These are phyloP conservation scores for Hormaphis cornu DNA, from an alignment of 1,140 invertebrate species.

Conservation along the genomic window DNA sequence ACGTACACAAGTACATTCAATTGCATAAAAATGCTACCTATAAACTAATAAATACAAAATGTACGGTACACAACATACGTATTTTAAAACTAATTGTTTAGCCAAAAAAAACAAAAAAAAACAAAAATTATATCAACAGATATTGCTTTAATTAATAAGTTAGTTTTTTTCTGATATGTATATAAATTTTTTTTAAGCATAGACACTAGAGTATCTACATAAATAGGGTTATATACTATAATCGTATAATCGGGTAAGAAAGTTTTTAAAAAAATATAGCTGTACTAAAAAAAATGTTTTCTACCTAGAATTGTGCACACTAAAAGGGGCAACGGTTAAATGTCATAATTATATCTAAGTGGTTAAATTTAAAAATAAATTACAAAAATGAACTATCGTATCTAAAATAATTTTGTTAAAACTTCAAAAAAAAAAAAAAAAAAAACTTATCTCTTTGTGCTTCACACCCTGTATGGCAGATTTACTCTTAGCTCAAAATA, in stretches of 20 bases:
- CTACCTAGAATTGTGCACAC: not conserved
- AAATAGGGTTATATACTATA: not conserved
- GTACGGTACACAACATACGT: not conserved
- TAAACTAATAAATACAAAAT: not conserved
- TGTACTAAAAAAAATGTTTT: not conserved
- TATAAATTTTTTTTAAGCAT: conserved; percentile 2
- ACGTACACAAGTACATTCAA: not conserved
- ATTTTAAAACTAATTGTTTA: not conserved
- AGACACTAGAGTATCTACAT: not conserved
- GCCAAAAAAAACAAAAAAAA: too few species aligned
- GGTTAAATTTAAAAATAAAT: not conserved
- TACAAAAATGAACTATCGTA: not conserved
- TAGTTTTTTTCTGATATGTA: conserved; percentile 17
- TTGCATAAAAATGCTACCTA: not conserved
- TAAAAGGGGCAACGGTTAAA: too few species aligned
- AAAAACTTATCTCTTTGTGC: not conserved
- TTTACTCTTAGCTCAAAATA: not conserved
- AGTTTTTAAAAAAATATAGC: not conserved
- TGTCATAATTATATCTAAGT: not conserved
- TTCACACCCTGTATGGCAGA: conserved; percentile 11
- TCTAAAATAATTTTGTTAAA: not conserved
- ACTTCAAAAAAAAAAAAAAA: not conserved
- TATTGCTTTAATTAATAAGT: conserved; percentile 4
- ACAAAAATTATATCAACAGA: not conserved
- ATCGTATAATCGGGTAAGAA: not conserved